Evolutionary conservation across 2,888 invertebrate genomes (phyloP).

Genomic region (Aplocera efformata): DNA sequence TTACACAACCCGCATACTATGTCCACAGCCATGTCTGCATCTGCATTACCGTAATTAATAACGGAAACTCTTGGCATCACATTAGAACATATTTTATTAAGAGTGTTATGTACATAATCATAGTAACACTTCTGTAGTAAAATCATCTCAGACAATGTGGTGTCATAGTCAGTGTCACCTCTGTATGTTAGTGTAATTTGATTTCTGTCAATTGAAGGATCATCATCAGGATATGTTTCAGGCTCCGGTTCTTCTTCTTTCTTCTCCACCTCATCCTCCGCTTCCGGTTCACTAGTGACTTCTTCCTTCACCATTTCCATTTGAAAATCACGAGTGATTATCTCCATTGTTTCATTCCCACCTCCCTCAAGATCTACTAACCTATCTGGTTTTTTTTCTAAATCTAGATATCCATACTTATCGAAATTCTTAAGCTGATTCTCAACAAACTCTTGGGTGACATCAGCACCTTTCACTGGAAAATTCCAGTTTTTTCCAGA

Average conservation of each 20-base stretch:
- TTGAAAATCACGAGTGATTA: neutral
- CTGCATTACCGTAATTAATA: constrained; percentile 49
- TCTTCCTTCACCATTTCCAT: constrained; percentile 36
- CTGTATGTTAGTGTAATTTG: constrained; percentile 36
- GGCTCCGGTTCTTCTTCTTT: constrained; percentile 1
- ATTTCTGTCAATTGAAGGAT: neutral
- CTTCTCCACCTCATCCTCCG: constrained; percentile 3
- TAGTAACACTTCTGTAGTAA: constrained; percentile 63
- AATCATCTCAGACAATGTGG: constrained; percentile 67
- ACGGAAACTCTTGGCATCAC: constrained; percentile 48
- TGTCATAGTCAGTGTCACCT: constrained; percentile 70
- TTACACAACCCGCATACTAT: constrained; percentile 58
- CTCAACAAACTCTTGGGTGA: constrained; percentile 59
- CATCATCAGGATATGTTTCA: neutral
- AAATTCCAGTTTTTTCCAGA: constrained; percentile 63
- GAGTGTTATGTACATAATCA: constrained; percentile 53
- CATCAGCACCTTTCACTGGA: constrained; percentile 60
- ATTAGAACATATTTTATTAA: constrained; percentile 49
- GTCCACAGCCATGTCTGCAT: constrained; percentile 38
- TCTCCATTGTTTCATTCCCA: neutral
- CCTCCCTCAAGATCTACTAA: constrained; percentile 9
- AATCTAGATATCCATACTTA: constrained; percentile 57
- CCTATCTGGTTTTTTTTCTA: constrained; percentile 37
- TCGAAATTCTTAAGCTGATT: constrained; percentile 50
- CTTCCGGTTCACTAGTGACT: constrained; percentile 25